Percentiles rank a stretch among this genome's conserved stretches.
Evolutionary conservation across 2,797 vertebrate genomes (phyloP).

Genomic region (Neosalanx taihuensis): DNA sequence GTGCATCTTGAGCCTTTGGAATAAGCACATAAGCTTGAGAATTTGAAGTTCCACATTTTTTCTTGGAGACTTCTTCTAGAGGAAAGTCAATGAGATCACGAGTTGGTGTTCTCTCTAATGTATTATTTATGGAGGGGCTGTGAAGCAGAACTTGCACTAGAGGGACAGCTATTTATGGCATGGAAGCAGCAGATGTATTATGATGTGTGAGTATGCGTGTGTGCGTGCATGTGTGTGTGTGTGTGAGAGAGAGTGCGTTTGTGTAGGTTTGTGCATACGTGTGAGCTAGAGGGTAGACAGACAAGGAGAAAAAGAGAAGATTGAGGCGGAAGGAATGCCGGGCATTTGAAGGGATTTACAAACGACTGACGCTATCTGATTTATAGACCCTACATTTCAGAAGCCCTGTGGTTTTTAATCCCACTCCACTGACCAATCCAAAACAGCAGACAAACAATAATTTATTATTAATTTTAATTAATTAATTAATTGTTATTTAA

Average conservation of each 20-base stretch:
- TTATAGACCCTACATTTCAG: conserved; percentile 14
- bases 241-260: not conserved
- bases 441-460: not conserved
- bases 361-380: conserved; percentile 26
- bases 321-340: not conserved
- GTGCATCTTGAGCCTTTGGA: not conserved
- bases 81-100: conserved; percentile 42
- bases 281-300: not conserved
- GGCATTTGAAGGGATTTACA: conserved; percentile 25
- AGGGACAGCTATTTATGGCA: conserved; percentile 21
- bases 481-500: too few species aligned
- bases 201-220: not conserved
- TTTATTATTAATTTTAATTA: too few species aligned
- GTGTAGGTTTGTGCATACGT: not conserved
- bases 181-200: not conserved
- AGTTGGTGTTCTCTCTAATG: conserved; percentile 32
- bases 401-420: not conserved
- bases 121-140: conserved; percentile 47
- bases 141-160: conserved; percentile 24
- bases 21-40: conserved; percentile 25
- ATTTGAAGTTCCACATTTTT: conserved; percentile 38
- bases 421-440: not conserved
- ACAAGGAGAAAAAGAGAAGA: not conserved
- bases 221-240: conserved; percentile 5
- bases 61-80: conserved; percentile 28